phyloP scores from a whole-genome alignment of 37 sponge, comb jelly and placozoan genomes.

The Diacarnus erythraeanus region DNA sequence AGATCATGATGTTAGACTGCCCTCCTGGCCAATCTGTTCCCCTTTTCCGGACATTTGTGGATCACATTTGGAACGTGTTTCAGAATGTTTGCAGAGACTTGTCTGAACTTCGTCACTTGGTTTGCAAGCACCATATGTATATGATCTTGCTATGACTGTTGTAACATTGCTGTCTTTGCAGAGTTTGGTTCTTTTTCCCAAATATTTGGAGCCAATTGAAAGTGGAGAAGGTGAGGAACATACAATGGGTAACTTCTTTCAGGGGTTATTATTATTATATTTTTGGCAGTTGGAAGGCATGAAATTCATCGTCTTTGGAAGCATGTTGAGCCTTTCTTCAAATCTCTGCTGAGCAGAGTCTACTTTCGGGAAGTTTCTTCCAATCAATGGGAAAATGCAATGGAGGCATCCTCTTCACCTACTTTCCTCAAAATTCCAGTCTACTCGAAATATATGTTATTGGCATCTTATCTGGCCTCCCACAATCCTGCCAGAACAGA shows the following conservation, averaged over 20 bases:
- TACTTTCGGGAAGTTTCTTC: slow-evolving; percentile 38
- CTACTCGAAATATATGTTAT: slow-evolving; percentile 57
- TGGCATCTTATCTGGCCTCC: slow-evolving; percentile 77
- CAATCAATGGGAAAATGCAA: neutral
- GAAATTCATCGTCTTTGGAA: slow-evolving; percentile 56
- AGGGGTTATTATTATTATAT: neutral
- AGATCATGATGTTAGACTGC: slow-evolving; percentile 37
- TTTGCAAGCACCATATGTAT: slow-evolving; percentile 12
- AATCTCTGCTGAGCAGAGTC: slow-evolving; percentile 35
- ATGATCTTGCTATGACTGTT: too few relatives aligned
- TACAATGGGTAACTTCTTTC: neutral
- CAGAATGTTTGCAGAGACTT: slow-evolving; percentile 48
- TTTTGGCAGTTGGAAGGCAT: slow-evolving; percentile 15
- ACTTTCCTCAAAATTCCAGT: slow-evolving; percentile 52
- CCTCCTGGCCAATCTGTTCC: neutral
- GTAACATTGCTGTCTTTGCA: too few relatives aligned
- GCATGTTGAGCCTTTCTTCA: slow-evolving; percentile 53
- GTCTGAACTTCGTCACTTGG: slow-evolving; percentile 51
- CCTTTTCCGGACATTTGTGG: slow-evolving; percentile 43
- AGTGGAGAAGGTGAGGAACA: slow-evolving; percentile 52
- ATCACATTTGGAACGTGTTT: slow-evolving; percentile 56
- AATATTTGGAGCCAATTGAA: slow-evolving; percentile 55
- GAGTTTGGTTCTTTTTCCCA: slow-evolving; percentile 51
- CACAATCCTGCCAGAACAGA: slow-evolving; percentile 79
- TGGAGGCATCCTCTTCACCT: neutral